Percentiles rank a stretch among this genome's conserved stretches.
Evolutionary conservation across 1,140 invertebrate genomes (phyloP).

Genomic region (Akabosia matsudoensis): DNA sequence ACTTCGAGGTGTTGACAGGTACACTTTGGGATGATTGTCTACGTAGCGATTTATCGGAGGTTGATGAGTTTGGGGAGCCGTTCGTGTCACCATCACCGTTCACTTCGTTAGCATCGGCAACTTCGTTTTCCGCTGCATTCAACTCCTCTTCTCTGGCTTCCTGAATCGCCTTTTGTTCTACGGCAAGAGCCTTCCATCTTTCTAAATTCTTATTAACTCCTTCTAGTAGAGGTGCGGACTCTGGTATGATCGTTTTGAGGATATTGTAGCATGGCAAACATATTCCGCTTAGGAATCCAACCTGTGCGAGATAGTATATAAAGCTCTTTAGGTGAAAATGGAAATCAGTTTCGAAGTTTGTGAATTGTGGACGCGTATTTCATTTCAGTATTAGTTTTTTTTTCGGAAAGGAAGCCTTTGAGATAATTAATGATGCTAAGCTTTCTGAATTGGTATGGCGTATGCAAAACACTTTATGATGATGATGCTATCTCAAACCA

Average conservation of each 20-base stretch:
- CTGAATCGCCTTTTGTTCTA: conserved; percentile 23
- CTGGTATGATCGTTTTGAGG: conserved; percentile 65
- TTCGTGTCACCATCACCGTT: background rate
- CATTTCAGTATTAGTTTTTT: no score
- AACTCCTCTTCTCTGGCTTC: conserved; percentile 25
- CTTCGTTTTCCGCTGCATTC: background rate
- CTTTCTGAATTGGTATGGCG: no score
- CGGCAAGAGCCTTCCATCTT: conserved; percentile 39
- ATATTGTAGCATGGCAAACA: conserved; percentile 76
- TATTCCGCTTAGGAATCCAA: conserved; percentile 73
- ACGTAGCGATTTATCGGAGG: background rate
- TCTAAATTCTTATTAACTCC: conserved; percentile 62
- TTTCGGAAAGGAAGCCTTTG: no score
- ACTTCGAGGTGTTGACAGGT: conserved; percentile 7
- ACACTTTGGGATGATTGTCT: conserved; percentile 1
- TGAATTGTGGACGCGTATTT: no score
- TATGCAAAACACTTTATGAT: background rate
- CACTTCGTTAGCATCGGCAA: background rate
- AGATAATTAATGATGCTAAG: no score
- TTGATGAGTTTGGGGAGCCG: background rate
- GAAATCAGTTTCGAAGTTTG: no score
- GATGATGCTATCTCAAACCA: background rate
- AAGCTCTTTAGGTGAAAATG: no score
- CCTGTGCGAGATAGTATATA: conserved; percentile 58
- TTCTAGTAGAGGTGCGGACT: conserved; percentile 65